Percentiles rank a stretch among this genome's conserved stretches.
phyloP scores from a whole-genome alignment of 1,140 invertebrate species.

The Calliphora vicina region DNA sequence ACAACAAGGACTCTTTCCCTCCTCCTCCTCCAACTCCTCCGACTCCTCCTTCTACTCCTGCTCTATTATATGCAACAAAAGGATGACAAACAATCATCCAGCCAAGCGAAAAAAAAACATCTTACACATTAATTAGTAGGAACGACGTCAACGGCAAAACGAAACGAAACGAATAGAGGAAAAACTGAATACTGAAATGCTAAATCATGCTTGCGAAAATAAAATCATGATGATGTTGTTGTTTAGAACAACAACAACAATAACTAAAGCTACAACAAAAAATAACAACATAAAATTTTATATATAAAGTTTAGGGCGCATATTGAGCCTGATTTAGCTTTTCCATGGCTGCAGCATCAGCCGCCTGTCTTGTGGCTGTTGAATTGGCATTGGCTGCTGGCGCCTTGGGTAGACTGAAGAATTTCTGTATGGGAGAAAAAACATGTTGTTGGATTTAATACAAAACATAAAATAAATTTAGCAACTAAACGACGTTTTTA shows the following conservation, averaged over 20 bases:
- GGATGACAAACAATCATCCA: not conserved
- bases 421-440: conserved; percentile 60
- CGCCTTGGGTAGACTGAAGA: conserved; percentile 61
- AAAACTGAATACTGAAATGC: not conserved
- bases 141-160: not conserved
- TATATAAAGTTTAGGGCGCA: conserved; percentile 25
- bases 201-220: not conserved
- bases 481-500: conserved; percentile 3
- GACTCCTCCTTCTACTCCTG: not conserved
- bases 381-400: conserved; percentile 35
- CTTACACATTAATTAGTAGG: not conserved
- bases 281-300: not conserved
- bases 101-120: not conserved
- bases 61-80: not conserved
- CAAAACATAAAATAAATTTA: conserved; percentile 6
- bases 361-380: not conserved
- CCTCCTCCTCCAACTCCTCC: not conserved
- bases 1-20: not conserved
- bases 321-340: conserved; percentile 37
- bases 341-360: conserved; percentile 23
- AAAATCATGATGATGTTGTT: not conserved
- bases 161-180: no score
- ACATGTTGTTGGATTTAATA: not conserved
- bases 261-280: not conserved
- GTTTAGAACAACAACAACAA: not conserved